phyloP scores from a whole-genome alignment of 37 sponge, comb jelly and placozoan genomes.

The Oopsacas minuta region DNA sequence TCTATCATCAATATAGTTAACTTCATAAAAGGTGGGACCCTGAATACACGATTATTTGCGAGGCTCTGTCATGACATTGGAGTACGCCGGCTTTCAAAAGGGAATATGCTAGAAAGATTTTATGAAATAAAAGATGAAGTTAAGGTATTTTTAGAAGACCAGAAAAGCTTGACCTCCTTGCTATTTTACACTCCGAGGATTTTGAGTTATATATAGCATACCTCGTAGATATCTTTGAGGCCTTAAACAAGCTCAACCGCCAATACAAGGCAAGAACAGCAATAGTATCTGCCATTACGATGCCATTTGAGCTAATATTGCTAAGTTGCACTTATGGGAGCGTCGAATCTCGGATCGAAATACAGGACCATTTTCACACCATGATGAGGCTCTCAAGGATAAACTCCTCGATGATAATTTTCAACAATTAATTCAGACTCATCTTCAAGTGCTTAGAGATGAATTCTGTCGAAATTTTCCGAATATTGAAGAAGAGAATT shows the following conservation, averaged over 20 bases:
- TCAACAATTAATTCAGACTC: background rate
- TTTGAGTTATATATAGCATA: background rate
- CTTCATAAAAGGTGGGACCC: background rate
- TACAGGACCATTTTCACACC: background rate
- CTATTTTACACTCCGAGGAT: background rate
- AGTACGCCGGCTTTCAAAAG: background rate
- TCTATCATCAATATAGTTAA: background rate
- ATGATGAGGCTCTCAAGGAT: no score
- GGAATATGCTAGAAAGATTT: no score
- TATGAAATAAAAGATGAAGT: background rate
- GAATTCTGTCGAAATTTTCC: background rate
- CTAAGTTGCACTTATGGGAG: background rate
- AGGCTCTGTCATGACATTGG: background rate
- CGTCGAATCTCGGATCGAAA: background rate
- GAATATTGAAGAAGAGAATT: background rate
- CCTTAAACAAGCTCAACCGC: background rate
- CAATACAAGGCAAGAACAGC: background rate
- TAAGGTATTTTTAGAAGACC: background rate
- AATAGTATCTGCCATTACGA: background rate
- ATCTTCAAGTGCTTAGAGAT: background rate
- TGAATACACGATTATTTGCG: no score
- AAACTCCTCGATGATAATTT: background rate
- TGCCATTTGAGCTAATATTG: background rate
- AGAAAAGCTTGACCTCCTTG: background rate
- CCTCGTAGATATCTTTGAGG: background rate